Base-by-base conservation (phyloP, 2,888 invertebrate genomes). In the Amphipoea oculea region DNA sequence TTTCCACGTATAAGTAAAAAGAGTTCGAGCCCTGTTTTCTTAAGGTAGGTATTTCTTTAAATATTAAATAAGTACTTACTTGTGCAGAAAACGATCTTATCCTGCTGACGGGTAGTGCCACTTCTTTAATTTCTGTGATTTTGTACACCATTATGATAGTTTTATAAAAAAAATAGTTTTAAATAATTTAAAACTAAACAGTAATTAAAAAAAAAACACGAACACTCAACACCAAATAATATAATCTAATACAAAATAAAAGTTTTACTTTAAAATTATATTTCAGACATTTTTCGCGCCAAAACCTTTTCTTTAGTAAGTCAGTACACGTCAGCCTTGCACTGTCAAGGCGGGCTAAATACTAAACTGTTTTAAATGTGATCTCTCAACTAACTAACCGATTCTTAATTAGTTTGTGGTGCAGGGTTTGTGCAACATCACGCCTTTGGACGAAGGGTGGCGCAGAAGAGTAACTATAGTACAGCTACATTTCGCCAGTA, bases 1-100 rank as follows among this genome's bases (percentile, higher is more conserved):
- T 51, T 57, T 57, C 9, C 9, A 23, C 57, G 57, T 23, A 57
- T 3, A 20, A 54, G 54, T 54, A 54, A 23, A 54, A 57, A 23
- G 6, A 57, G 11, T 57, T 23, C 23, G n/a, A 23, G 23, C 23
- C 57, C 57, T n/a, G 57, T 57, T 57, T 57, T 57, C 23, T n/a
- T 48, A 48, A 57, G 7, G 57, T 57, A n/a, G 1, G 9, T 57
- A 23, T 57, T n/a, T 57, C 23, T 57, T 4, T 23, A n/a, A 71
- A 20, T n/a, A 63, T 40, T n/a, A 40, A n/a, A n/a, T 20, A 65
- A 20, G 48, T 62, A 89, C 93, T 88, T 91, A 96, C 96, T 92
- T 96, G 96, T 45, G 96, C 92, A 12, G 91, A 79, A 45, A 95
- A 88, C 4, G 94, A 94, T 88, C 92, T 92, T 6, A 95, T 82